Conservation (phyloP, 1,140 invertebrate species). For the Drosophila aff. region DNA sequence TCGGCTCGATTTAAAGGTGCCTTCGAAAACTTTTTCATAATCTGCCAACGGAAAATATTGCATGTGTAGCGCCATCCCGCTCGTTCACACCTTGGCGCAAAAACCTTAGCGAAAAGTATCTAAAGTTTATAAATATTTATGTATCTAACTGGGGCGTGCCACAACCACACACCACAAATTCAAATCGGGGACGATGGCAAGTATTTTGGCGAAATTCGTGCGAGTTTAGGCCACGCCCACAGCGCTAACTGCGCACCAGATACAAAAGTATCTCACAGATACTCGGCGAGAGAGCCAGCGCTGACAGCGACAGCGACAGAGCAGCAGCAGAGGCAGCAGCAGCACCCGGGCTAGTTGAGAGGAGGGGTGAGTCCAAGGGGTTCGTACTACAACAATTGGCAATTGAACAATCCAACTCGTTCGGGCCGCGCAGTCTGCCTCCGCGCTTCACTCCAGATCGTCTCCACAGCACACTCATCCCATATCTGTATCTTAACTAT, state of each 20-base stretch:
- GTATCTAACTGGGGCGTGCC: conserved; percentile 85
- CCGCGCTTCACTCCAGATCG: conserved; percentile 36
- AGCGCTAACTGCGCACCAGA: conserved; percentile 44
- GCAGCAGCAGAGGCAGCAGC: not conserved
- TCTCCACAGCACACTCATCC: conserved; percentile 28
- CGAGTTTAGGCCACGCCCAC: conserved; percentile 71
- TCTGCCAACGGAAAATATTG: conserved; percentile 48
- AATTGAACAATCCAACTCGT: conserved; percentile 70
- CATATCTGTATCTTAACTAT: conserved; percentile 17
- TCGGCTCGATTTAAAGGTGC: conserved; percentile 11
- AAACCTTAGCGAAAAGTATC: conserved; percentile 76
- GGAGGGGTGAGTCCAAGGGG: conserved; percentile 1
- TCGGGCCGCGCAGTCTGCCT: conserved; percentile 68
- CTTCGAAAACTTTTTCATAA: conserved; percentile 76
- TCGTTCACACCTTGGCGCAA: conserved; percentile 75
- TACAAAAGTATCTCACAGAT: conserved; percentile 66
- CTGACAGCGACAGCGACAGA: conserved; percentile 5
- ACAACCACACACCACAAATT: conserved; percentile 35
- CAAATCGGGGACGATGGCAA: conserved; percentile 70
- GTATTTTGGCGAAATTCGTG: conserved; percentile 53
- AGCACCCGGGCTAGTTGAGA: conserved; percentile 7
- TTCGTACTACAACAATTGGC: conserved; percentile 53
- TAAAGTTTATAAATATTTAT: conserved; percentile 83
- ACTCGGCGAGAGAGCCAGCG: conserved; percentile 29
- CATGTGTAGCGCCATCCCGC: conserved; percentile 33